phyloP scores from a whole-genome alignment of 2,888 invertebrate species.

The Eumerus sabulonum region DNA sequence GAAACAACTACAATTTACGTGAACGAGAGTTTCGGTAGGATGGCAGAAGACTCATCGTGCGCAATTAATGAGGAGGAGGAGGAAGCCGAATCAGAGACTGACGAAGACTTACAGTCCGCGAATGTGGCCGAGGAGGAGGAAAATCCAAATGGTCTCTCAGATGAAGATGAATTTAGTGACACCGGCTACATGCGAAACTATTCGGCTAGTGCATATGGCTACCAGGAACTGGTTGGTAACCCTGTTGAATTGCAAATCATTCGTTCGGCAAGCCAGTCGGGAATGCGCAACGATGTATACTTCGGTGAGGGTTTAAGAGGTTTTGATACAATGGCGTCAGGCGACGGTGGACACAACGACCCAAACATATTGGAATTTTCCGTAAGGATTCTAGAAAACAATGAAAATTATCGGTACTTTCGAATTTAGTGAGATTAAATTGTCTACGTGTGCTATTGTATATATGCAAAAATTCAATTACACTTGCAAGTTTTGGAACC shows the following conservation, averaged over 20 bases:
- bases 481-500: too few relatives aligned
- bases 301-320: neutral
- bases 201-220: conserved; percentile 14
- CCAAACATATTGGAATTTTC: conserved; percentile 13
- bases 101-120: neutral
- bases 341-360: conserved; percentile 28
- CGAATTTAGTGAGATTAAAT: neutral
- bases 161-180: neutral
- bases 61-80: neutral
- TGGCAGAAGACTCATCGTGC: neutral
- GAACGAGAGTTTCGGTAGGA: conserved; percentile 17
- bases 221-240: conserved; percentile 11
- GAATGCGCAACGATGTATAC: neutral
- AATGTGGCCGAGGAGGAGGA: neutral
- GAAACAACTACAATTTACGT: conserved; percentile 9
- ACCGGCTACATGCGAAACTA: conserved; percentile 2
- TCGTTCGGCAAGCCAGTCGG: conserved; percentile 16
- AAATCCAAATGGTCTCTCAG: neutral
- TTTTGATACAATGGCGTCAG: conserved; percentile 16
- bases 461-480: neutral
- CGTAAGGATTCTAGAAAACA: conserved; percentile 7
- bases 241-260: neutral
- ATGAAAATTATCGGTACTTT: neutral
- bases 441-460: too few relatives aligned
- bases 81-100: conserved; percentile 2